Base-by-base conservation (phyloP, 2,888 invertebrate genomes). In the Andrena chrysosceles region DNA sequence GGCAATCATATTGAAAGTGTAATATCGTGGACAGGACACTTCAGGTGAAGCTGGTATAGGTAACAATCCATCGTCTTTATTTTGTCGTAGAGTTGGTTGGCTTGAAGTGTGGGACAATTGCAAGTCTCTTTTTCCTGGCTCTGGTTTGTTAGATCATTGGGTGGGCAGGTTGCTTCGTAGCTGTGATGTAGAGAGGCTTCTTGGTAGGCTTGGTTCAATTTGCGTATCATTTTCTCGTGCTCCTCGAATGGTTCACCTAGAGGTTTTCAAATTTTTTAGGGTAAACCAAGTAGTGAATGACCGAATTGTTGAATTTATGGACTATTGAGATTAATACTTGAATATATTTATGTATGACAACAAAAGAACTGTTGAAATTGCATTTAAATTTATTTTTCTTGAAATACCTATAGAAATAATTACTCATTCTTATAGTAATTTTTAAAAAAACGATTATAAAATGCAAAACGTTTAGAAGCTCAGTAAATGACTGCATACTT, bases 41-140 rank as follows among this genome's bases (percentile, higher is more conserved):
- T 81, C 2, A 87, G 10, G 0, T 26, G 49, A 16, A 79, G 8
- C 0, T 42, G 54, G 10, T 82, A 20, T 23, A 84, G 7, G 6
- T 62, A 75, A 20, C 86, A 87, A 2, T 87, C 80, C 86, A 87
- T 88, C 29, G 56, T 68, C 59, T 73, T 70, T n/a, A 87, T 86
- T 31, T 63, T 23, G 6, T 84, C 48, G 31, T 67, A 82, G 2
- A 84, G 60, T n/a, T 78, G 56, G 2, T 35, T 42, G 1, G 56
- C 7, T 10, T 4, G 7, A 7, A 13, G 3, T 56, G 56, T 13
- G 26, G 16, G 62, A 16, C 5, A 8, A 6, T 1, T 77, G 8
- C 29, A 16, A 0, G 3, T 16, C 7, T 6, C 5, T 2, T 10
- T 4, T 2, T 6, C 5, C n/a, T 8, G 13, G 1, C 23, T 35